Conservation (phyloP, 2,888 invertebrate genomes). For the Erebia epiphron region DNA sequence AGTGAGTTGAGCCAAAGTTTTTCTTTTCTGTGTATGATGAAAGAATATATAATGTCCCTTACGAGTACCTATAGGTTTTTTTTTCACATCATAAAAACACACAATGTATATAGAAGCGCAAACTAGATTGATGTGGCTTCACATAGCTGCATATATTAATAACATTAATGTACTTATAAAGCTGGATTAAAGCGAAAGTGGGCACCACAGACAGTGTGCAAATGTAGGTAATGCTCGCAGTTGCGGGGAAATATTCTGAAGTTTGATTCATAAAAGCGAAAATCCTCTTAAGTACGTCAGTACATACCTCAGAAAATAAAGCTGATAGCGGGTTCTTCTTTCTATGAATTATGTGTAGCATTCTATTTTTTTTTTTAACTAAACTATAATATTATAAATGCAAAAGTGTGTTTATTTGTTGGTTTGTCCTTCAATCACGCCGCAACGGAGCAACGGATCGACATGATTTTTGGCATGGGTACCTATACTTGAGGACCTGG, state of each 20-base stretch:
- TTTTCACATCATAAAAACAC: too few relatives aligned
- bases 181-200: slow-evolving; percentile 18
- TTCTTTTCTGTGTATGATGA: neutral
- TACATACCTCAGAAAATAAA: too few relatives aligned
- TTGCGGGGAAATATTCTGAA: slow-evolving; percentile 12
- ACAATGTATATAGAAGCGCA: slow-evolving; percentile 1
- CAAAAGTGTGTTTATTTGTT: too few relatives aligned
- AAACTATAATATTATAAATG: too few relatives aligned
- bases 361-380: too few relatives aligned
- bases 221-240: slow-evolving; percentile 8
- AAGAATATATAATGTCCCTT: too few relatives aligned
- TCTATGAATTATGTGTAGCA: too few relatives aligned
- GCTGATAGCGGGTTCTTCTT: too few relatives aligned
- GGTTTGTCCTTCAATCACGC: too few relatives aligned
- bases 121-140: neutral
- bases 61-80: neutral
- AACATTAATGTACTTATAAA: slow-evolving; percentile 1
- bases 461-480: too few relatives aligned
- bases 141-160: neutral
- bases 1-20: neutral
- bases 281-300: neutral
- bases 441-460: too few relatives aligned
- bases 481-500: too few relatives aligned
- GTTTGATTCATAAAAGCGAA: slow-evolving; percentile 12
- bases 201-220: slow-evolving; percentile 12